Percentiles rank a stretch among this genome's conserved stretches.
Conservation (phyloP, 2,797 vertebrate species). For the Catostomus latipinnis region DNA sequence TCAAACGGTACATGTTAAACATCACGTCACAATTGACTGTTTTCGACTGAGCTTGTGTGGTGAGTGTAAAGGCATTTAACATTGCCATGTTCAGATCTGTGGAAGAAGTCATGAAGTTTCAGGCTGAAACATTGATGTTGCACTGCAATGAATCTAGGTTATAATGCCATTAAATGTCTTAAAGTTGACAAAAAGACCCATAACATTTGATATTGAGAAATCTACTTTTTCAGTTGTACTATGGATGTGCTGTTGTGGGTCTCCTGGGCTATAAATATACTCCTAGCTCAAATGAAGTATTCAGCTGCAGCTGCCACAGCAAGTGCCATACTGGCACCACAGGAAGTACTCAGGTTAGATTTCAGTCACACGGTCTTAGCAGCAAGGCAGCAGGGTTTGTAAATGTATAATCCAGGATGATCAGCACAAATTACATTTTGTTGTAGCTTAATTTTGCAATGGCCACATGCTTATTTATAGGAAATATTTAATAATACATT, state of each 20-base stretch:
- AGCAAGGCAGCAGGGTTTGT: not conserved
- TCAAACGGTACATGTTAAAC: no score
- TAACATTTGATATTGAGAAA: not conserved
- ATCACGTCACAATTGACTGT: no score
- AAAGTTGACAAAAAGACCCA: slow-evolving; percentile 7
- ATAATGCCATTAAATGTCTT: not conserved
- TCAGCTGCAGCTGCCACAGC: slow-evolving; percentile 75
- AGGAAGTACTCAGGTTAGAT: slow-evolving; percentile 87
- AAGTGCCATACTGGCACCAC: slow-evolving; percentile 81
- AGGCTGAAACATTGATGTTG: not conserved
- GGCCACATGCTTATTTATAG: not conserved
- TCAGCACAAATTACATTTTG: not conserved
- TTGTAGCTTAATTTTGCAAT: not conserved
- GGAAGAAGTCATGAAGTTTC: not conserved
- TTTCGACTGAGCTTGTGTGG: not conserved
- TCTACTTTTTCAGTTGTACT: slow-evolving; percentile 47
- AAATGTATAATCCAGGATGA: slow-evolving; percentile 18
- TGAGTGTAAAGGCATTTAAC: not conserved
- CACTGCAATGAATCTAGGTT: not conserved
- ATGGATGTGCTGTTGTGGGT: slow-evolving; percentile 84
- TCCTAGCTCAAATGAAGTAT: slow-evolving; percentile 77
- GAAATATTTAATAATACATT: not conserved
- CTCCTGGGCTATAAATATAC: slow-evolving; percentile 87
- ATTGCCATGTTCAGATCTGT: not conserved
- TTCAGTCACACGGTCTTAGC: slow-evolving; percentile 29